Evolutionary conservation across 92 coral and sea anemone genomes (phyloP).

Genomic region (Nematostella vectensis): DNA sequence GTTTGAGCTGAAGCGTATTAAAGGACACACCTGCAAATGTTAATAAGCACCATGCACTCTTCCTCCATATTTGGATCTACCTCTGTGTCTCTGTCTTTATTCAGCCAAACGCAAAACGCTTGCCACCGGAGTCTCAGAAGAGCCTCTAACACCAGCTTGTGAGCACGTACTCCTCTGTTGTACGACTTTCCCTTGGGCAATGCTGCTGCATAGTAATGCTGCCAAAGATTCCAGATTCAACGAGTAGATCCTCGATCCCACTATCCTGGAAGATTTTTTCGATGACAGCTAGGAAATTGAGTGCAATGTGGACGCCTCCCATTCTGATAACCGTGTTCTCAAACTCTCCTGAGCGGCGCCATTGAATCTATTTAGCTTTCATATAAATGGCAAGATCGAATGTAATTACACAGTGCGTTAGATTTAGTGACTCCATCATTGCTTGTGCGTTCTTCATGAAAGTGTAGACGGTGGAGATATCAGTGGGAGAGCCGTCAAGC

Average conservation of each 20-base stretch:
- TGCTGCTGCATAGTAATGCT: slow-evolving; percentile 1
- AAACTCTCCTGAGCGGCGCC: slow-evolving; percentile 33
- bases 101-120: not conserved
- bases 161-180: slow-evolving; percentile 31
- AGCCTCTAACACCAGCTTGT: slow-evolving; percentile 19
- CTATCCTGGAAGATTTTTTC: slow-evolving; percentile 46
- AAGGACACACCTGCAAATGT: no score
- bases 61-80: no score
- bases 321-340: slow-evolving; percentile 33
- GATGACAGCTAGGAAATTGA: slow-evolving; percentile 44
- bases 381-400: slow-evolving; percentile 51
- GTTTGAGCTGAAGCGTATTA: no score
- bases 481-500: slow-evolving; percentile 40
- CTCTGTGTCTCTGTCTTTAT: not conserved
- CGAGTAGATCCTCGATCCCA: slow-evolving; percentile 47
- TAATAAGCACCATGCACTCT: no score
- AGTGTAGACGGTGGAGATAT: slow-evolving; percentile 47
- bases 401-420: slow-evolving; percentile 40
- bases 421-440: slow-evolving; percentile 16
- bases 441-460: slow-evolving; percentile 39
- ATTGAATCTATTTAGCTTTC: slow-evolving; percentile 58
- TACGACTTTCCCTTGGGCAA: slow-evolving; percentile 2
- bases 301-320: slow-evolving; percentile 58
- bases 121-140: slow-evolving; percentile 6
- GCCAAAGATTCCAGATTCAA: slow-evolving; percentile 40